phyloP scores from a whole-genome alignment of 2,113 vertebrate species.

The Thalassarche chlororhynchos region DNA sequence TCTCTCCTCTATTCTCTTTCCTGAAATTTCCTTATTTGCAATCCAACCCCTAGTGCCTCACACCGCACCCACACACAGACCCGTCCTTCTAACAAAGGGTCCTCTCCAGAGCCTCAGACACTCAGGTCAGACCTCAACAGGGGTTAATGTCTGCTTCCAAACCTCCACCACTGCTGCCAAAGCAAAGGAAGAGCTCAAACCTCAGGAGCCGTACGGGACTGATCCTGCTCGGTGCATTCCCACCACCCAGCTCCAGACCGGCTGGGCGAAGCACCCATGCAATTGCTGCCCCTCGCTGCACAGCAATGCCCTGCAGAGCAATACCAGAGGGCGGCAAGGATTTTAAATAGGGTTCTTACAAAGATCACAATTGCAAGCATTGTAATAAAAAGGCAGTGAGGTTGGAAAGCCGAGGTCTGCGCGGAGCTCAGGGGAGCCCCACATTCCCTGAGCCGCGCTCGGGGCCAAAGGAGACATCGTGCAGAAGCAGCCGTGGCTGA shows the following conservation, averaged over 20 bases:
- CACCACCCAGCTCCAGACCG: background rate
- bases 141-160: background rate
- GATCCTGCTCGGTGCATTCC: background rate
- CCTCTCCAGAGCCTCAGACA: background rate
- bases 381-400: background rate
- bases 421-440: background rate
- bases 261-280: accelerated
- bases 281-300: background rate
- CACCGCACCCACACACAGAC: background rate
- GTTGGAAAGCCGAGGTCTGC: background rate
- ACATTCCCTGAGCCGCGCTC: accelerated
- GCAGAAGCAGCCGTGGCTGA: background rate
- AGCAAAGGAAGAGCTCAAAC: background rate
- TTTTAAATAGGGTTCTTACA: background rate
- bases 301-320: background rate
- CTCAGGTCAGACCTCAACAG: background rate
- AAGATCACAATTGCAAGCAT: background rate
- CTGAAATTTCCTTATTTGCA: background rate
- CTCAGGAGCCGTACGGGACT: accelerated
- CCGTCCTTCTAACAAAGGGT: background rate
- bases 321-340: background rate
- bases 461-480: background rate
- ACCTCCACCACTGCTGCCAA: background rate
- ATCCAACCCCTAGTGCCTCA: background rate
- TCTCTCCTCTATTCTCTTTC: background rate